Evolutionary conservation across 2,797 vertebrate genomes (phyloP).

Genomic region (Molossus molossus): DNA sequence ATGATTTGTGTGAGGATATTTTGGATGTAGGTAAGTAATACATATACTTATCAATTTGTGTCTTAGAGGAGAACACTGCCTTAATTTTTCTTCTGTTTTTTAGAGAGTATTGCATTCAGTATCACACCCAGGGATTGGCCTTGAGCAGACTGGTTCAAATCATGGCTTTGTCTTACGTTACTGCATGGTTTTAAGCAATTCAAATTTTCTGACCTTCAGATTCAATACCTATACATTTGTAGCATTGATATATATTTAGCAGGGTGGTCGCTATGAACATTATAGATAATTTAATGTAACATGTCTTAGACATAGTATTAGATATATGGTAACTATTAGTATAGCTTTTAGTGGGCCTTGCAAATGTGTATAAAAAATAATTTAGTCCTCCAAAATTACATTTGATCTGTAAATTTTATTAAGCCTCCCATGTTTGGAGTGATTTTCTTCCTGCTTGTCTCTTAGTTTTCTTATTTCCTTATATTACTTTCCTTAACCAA

Average conservation of each 20-base stretch:
- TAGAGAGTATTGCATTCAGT: neutral
- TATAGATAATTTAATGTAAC: conserved; percentile 67
- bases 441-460: conserved; percentile 51
- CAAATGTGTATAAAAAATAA: conserved; percentile 72
- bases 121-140: neutral
- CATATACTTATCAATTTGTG: neutral
- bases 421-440: conserved; percentile 54
- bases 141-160: neutral
- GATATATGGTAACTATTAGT: conserved; percentile 63
- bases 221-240: conserved; percentile 62
- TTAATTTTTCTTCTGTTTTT: conserved; percentile 38
- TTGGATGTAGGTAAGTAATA: neutral
- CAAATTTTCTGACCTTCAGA: conserved; percentile 54
- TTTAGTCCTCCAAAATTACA: conserved; percentile 66
- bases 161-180: conserved; percentile 23
- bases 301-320: conserved; percentile 49
- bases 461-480: conserved; percentile 33
- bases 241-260: conserved; percentile 33
- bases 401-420: conserved; percentile 75
- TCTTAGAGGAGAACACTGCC: neutral
- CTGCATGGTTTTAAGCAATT: conserved; percentile 47
- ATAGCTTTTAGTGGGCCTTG: conserved; percentile 61
- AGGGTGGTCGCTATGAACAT: conserved; percentile 17
- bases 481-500: conserved; percentile 64
- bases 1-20: neutral